phyloP scores from a whole-genome alignment of 2,113 vertebrate species.

The Sander vitreus region DNA sequence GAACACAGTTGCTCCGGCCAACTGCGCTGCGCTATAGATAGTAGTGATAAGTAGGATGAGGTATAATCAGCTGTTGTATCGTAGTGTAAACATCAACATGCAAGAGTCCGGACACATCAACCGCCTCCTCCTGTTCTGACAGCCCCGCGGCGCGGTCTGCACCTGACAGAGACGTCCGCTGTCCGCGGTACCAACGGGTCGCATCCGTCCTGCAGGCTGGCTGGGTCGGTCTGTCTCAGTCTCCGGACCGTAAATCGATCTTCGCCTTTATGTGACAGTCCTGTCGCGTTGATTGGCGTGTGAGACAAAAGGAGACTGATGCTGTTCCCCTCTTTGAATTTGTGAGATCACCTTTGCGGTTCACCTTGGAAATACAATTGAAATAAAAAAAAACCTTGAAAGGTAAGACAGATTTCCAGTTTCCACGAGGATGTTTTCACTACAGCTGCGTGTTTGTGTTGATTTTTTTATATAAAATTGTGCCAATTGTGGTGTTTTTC shows the following conservation, averaged over 20 bases:
- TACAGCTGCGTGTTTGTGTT: neutral
- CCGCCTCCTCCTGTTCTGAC: constrained; percentile 59
- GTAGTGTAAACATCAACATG: constrained; percentile 27
- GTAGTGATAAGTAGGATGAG: constrained; percentile 18
- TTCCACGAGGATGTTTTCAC: neutral
- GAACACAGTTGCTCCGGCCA: constrained; percentile 42
- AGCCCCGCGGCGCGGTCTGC: constrained; percentile 33
- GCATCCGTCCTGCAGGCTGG: constrained; percentile 45
- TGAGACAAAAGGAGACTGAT: constrained; percentile 7
- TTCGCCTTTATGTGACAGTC: neutral
- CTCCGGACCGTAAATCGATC: constrained; percentile 8
- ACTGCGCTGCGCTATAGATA: constrained; percentile 13
- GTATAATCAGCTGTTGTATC: neutral
- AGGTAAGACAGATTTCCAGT: constrained; percentile 62
- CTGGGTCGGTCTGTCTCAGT: neutral
- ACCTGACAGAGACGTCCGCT: constrained; percentile 47
- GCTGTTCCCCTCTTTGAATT: constrained; percentile 9
- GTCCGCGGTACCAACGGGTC: constrained; percentile 31
- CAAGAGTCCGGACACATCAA: constrained; percentile 30
- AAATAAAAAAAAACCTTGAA: constrained; percentile 15
- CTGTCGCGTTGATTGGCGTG: constrained; percentile 16
- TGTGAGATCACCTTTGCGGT: constrained; percentile 62
- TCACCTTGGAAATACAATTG: constrained; percentile 69
- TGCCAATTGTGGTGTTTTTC: neutral
- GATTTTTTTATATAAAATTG: neutral